Percentiles rank a stretch among this genome's conserved stretches.
Evolutionary conservation across 1,140 invertebrate species (phyloP).

Genomic region (Muscidifurax raptorellus): DNA sequence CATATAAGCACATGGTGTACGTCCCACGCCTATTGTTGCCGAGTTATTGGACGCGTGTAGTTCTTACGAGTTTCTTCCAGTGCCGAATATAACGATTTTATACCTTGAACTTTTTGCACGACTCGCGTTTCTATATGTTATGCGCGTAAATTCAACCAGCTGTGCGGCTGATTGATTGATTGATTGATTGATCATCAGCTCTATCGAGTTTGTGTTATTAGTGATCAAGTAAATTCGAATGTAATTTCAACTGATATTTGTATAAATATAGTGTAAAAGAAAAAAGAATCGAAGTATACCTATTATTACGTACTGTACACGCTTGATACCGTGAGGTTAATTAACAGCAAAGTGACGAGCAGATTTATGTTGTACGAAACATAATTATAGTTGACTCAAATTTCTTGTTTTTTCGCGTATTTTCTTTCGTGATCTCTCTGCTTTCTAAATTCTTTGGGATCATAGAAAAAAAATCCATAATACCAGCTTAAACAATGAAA

Average conservation of each 20-base stretch:
- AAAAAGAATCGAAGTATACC: not conserved
- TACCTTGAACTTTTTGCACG: not conserved
- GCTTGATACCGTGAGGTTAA: not conserved
- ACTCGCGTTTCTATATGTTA: no score
- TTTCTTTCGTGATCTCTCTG: slow-evolving; percentile 12
- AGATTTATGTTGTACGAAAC: not conserved
- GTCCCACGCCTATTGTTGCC: slow-evolving; percentile 1
- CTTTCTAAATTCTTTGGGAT: not conserved
- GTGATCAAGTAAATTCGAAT: not conserved
- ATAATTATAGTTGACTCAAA: not conserved
- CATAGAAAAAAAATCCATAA: not conserved
- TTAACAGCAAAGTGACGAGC: not conserved
- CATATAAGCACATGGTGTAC: not conserved
- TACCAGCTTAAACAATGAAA: slow-evolving; percentile 1
- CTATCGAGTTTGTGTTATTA: not conserved
- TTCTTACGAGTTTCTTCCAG: not conserved
- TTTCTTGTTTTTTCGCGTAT: not conserved
- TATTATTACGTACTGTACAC: not conserved
- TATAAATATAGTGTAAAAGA: no score
- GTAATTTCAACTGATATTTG: not conserved
- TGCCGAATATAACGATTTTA: not conserved
- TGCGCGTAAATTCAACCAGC: not conserved
- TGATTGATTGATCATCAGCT: not conserved
- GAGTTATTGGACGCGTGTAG: not conserved
- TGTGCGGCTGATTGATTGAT: not conserved